Conservation (phyloP, 92 coral and sea anemone genomes). For the Chrysogorgia sp. region DNA sequence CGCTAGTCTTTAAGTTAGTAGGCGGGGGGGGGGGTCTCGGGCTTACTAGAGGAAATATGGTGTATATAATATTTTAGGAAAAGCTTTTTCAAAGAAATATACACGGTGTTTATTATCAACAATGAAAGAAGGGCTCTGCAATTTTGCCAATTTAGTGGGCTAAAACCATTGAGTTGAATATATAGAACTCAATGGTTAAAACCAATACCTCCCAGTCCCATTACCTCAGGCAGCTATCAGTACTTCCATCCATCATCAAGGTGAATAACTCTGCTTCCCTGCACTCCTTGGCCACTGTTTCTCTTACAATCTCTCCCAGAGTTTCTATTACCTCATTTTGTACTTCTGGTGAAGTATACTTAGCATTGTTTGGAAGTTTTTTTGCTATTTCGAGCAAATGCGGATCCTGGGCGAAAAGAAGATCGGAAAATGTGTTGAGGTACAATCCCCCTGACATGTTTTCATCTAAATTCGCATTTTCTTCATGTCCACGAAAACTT, state of each 20-base stretch:
- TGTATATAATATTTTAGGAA: no score
- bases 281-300: conserved; percentile 19
- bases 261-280: conserved; percentile 33
- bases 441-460: conserved; percentile 8
- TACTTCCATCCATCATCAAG: conserved; percentile 27
- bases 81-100: no score
- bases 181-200: no score
- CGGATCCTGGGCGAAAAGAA: conserved; percentile 10
- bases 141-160: no score
- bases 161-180: background rate
- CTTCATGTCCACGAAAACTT: conserved; percentile 10
- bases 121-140: no score
- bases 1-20: no score
- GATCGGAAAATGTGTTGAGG: conserved; percentile 16
- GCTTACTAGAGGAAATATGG: no score
- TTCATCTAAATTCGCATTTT: background rate
- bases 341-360: conserved; percentile 23
- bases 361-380: conserved; percentile 1
- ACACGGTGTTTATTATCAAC: no score
- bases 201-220: background rate
- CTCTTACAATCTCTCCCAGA: conserved; percentile 21
- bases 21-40: no score
- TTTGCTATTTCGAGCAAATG: conserved; percentile 11
- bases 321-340: conserved; percentile 31
- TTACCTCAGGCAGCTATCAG: conserved; percentile 11